Base-by-base conservation (phyloP, 2,797 vertebrate genomes). In the Scomberomorus guttatus region DNA sequence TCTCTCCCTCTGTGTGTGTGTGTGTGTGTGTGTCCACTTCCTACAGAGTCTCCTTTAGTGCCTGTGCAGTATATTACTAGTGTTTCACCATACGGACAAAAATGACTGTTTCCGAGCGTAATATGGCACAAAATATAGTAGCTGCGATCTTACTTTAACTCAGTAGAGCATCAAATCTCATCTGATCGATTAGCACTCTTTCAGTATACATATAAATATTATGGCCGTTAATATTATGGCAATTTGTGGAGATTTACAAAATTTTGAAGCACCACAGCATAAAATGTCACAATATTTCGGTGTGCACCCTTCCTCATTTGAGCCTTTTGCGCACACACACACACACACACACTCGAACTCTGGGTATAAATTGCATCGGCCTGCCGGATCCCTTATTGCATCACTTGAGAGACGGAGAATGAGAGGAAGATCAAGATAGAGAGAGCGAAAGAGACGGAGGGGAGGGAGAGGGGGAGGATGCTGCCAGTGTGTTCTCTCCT, bases 401-500 rank as follows among this genome's bases (percentile, higher is more conserved):
- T 77, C 55, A 72, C 74, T 75, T 81, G 27, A 56, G 79, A 77
- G 81, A 79, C 34, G 34, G 39, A 74, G 39, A 75, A 60, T 39
- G 69, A 81, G 27, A 22, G 32, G 20, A 15, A 71, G 50, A 50
- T 9, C 7, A 15, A 51, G 64, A 62, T 1, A 1, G 67, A 39
- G 48, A 24, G 11, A 71, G 58, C 67, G 46, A 54, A 20, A 59
- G 59, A 24, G 44, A 18, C 15, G 3, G 32, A 42, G n/a, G n/a
- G n/a, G n/a, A n/a, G 27, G 14, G 61, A 39, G 60, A 46, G 17
- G 52, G 74, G 59, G 85, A 44, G 68, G 75, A 32, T 74, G 77
- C 64, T 77, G 83, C 72, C 82, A 79, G 72, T 74, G 69, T 75
- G 44, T 80, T 87, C 84, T 87, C 61, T n/a, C 42, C 37, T 75